These are phyloP conservation scores for Micoletzkya japonica DNA, from an alignment of 2,888 invertebrate genomes.

Conservation along the genomic window DNA sequence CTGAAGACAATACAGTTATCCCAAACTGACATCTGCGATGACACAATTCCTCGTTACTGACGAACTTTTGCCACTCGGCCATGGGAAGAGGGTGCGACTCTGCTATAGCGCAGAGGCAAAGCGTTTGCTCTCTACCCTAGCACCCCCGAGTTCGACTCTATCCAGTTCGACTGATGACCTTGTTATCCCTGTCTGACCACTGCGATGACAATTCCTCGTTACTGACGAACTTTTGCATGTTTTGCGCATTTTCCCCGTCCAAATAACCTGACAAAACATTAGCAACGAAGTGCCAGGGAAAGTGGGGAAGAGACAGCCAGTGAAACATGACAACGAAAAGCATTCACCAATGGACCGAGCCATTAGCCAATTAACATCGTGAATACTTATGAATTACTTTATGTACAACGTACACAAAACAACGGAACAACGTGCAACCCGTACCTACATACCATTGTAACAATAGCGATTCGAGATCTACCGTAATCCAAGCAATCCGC, in stretches of 20 bases:
- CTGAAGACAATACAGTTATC: not conserved
- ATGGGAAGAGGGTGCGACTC: not conserved
- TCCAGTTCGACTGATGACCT: constrained; percentile 26
- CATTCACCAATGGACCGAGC: too few species aligned
- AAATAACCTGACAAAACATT: too few species aligned
- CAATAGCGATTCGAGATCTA: not conserved
- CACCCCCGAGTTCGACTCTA: not conserved
- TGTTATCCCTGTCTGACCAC: constrained; percentile 29
- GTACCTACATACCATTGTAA: not conserved
- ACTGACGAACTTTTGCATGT: constrained; percentile 27
- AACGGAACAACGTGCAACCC: constrained; percentile 1
- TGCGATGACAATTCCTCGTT: constrained; percentile 24
- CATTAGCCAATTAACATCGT: not conserved
- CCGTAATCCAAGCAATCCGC: not conserved
- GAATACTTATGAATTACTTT: not conserved
- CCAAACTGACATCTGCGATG: not conserved
- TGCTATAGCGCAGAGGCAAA: not conserved
- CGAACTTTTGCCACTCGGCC: not conserved
- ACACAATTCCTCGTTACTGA: not conserved
- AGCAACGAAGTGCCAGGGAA: too few species aligned
- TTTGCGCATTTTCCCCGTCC: too few species aligned
- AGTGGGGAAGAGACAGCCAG: too few species aligned
- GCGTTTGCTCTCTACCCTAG: not conserved
- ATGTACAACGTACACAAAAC: not conserved
- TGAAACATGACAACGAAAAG: too few species aligned